Evolutionary conservation across 2,113 vertebrate species (phyloP).

Genomic region (Boulengeromyrus knoepffleri): DNA sequence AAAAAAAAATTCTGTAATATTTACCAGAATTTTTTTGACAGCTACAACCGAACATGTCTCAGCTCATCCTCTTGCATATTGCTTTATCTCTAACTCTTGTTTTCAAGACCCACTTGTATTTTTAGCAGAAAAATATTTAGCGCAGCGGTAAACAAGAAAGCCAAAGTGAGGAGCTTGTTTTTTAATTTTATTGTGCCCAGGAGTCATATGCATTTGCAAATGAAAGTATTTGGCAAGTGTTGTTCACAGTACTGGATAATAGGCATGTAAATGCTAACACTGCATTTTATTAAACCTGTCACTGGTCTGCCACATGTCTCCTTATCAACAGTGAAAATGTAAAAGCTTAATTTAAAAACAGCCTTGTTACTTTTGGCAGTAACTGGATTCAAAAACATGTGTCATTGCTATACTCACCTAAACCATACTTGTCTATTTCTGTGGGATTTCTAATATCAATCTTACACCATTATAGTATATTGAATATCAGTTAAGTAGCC

Average conservation of each 20-base stretch:
- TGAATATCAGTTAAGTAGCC: background rate
- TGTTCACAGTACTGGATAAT: background rate
- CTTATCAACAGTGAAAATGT: background rate
- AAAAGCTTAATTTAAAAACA: background rate
- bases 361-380: background rate
- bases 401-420: background rate
- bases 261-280: background rate
- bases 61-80: background rate
- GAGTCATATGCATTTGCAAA: conserved; percentile 7
- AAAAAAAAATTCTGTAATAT: background rate
- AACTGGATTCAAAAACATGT: background rate
- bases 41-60: background rate
- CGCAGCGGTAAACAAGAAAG: background rate
- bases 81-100: background rate
- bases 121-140: background rate
- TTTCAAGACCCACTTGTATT: background rate
- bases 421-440: background rate
- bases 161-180: background rate
- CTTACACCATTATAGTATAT: background rate
- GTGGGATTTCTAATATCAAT: background rate
- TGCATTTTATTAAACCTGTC: background rate
- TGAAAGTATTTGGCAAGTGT: background rate
- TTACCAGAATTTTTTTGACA: background rate
- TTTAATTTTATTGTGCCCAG: background rate
- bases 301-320: background rate